A percentile compares a stretch with the other conserved stretches of the same genome.
phyloP scores from a whole-genome alignment of 2,888 invertebrate species.

The Tupiocoris notatus region DNA sequence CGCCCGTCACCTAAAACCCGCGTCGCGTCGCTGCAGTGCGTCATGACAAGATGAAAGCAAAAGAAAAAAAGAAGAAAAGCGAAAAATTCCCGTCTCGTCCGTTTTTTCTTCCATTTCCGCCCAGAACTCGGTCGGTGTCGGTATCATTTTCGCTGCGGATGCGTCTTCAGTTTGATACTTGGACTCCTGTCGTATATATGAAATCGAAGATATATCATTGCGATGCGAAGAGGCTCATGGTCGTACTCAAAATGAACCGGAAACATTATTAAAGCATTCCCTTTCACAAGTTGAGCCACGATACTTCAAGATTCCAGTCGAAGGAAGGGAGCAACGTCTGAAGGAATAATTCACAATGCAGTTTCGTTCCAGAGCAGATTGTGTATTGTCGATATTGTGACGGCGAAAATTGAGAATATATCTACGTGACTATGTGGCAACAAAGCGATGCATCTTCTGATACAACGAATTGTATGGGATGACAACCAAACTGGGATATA shows the following conservation, averaged over 20 bases:
- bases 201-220: not conserved
- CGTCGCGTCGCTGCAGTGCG: constrained; percentile 28
- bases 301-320: not conserved
- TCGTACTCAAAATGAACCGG: not conserved
- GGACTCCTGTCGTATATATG: not conserved
- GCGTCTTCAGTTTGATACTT: not conserved
- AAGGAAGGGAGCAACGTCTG: too few relatives aligned
- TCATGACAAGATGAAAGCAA: constrained; percentile 17
- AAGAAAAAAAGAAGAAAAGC: too few relatives aligned
- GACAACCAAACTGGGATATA: too few relatives aligned
- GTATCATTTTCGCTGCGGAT: not conserved
- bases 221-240: not conserved
- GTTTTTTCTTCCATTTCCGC: not conserved
- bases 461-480: too few relatives aligned
- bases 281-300: not conserved
- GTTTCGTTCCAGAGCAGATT: too few relatives aligned
- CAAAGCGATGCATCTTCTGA: too few relatives aligned
- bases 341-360: too few relatives aligned
- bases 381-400: too few relatives aligned
- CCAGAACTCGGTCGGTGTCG: not conserved
- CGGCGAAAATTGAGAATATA: too few relatives aligned
- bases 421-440: too few relatives aligned
- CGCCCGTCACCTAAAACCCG: constrained; percentile 10
- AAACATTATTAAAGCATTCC: not conserved
- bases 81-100: not conserved